phyloP scores from a whole-genome alignment of 2,797 vertebrate species.

The Oryzias sinensis region DNA sequence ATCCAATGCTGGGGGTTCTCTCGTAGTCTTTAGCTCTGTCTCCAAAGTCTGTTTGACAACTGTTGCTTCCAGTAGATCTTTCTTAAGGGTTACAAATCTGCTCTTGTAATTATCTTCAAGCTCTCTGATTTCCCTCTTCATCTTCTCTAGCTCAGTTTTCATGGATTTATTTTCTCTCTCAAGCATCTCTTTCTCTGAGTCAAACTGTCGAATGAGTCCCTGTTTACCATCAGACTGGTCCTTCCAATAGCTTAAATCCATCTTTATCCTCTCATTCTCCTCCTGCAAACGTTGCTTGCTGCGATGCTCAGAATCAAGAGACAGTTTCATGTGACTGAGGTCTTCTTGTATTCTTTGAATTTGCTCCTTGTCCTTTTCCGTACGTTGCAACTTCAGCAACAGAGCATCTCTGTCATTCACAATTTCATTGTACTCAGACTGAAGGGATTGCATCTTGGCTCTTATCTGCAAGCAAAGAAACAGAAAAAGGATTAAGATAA shows the following conservation, averaged over 20 bases:
- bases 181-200: slow-evolving; percentile 80
- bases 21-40: slow-evolving; percentile 81
- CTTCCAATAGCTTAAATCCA: slow-evolving; percentile 89
- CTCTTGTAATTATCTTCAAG: slow-evolving; percentile 82
- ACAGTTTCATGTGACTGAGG: slow-evolving; percentile 79
- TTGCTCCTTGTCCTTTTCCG: slow-evolving; percentile 84
- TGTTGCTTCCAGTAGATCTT: slow-evolving; percentile 80
- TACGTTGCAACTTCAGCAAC: slow-evolving; percentile 83
- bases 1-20: slow-evolving; percentile 77
- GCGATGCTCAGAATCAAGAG: slow-evolving; percentile 82
- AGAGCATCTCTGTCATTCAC: slow-evolving; percentile 87
- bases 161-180: slow-evolving; percentile 83
- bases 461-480: slow-evolving; percentile 78
- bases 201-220: slow-evolving; percentile 77
- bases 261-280: slow-evolving; percentile 86
- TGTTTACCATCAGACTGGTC: slow-evolving; percentile 85
- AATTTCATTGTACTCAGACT: slow-evolving; percentile 82
- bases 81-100: slow-evolving; percentile 74
- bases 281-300: slow-evolving; percentile 84
- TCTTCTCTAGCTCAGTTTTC: slow-evolving; percentile 83
- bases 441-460: slow-evolving; percentile 82
- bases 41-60: slow-evolving; percentile 74
- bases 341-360: slow-evolving; percentile 86
- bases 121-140: slow-evolving; percentile 83
- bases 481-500: slow-evolving; percentile 25